Evolutionary conservation across 1,140 invertebrate species (phyloP), one percentile per base, ranked within the genome.

Genomic region (Drosophila insularis): DNA sequence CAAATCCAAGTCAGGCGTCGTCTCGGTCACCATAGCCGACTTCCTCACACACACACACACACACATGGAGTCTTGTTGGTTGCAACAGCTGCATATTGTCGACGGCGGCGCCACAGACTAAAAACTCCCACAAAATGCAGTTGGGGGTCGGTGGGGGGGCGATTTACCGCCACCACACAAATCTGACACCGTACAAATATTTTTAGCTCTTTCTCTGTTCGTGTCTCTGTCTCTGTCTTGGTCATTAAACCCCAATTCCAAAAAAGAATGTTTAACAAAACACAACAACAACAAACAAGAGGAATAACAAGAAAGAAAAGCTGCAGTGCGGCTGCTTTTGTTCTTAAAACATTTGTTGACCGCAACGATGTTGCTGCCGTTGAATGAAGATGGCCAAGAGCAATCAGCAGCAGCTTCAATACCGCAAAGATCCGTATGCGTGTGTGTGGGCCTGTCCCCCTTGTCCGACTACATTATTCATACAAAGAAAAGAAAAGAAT

Each of bases 281-380:
- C 21, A 17, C n/a, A n/a, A n/a, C n/a, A n/a, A n/a, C n/a, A n/a
- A 59, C 32, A 78, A 58, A 39, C 35, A 43, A 37, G 39, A 66
- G 23, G 40, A 55, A 63, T 53, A 50, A 43, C 35, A 50, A 46
- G 40, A 40, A 67, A 40, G 19, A 63, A 58, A 68, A 37, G 53
- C 17, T 69, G 71, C 82, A 69, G 39, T 50, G 14, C 39, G 71
- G 66, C 65, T 60, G 76, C 82, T 87, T 81, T 86, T 87, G 79
- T 86, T 86, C 82, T 87, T 79, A 66, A 27, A 77, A 43, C 68
- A 81, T 82, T 87, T 87, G 66, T 71, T 86, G 82, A 76, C 81
- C 81, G 81, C 74, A 85, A 80, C 60, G 68, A 50, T 62, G 50
- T 39, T 59, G 67, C 66, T 74, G 63, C 63, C 60, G 60, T 31